Conservation (phyloP, 2,113 vertebrate genomes). For the Sterrhoptilus dennistouni region DNA sequence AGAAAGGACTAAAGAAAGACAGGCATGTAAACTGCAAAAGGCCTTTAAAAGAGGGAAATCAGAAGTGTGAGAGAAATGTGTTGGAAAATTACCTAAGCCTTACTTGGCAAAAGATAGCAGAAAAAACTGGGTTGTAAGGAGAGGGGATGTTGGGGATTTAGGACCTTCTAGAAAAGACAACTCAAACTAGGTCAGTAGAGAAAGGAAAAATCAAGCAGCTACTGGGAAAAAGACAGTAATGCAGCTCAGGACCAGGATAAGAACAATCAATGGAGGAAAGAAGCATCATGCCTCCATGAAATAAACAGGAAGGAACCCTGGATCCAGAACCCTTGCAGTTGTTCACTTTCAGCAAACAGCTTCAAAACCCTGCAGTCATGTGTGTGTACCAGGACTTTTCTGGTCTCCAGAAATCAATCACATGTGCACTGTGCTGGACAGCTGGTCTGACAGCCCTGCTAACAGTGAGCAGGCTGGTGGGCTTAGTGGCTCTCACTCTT, state of each 20-base stretch:
- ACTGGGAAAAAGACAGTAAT: background rate
- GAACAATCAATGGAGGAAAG: background rate
- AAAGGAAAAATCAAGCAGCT: background rate
- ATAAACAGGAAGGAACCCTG: background rate
- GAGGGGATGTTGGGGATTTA: constrained; percentile 2
- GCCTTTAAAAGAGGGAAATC: background rate
- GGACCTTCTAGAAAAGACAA: background rate
- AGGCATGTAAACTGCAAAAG: background rate
- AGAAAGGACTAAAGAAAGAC: background rate
- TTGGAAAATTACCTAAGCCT: background rate
- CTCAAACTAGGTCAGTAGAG: background rate
- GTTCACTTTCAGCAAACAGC: background rate
- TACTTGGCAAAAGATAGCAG: background rate
- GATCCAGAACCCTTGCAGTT: background rate
- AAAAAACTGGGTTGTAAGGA: background rate
- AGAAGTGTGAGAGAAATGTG: background rate
- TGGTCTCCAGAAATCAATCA: background rate
- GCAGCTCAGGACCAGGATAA: background rate
- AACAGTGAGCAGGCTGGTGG: background rate
- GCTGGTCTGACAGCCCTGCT: background rate
- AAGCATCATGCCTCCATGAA: background rate
- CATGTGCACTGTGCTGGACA: background rate
- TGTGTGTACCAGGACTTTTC: background rate
- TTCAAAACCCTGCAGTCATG: background rate
- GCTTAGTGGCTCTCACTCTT: background rate